Conservation (phyloP, 2,797 vertebrate species). For the Silurus lanzhouensis region DNA sequence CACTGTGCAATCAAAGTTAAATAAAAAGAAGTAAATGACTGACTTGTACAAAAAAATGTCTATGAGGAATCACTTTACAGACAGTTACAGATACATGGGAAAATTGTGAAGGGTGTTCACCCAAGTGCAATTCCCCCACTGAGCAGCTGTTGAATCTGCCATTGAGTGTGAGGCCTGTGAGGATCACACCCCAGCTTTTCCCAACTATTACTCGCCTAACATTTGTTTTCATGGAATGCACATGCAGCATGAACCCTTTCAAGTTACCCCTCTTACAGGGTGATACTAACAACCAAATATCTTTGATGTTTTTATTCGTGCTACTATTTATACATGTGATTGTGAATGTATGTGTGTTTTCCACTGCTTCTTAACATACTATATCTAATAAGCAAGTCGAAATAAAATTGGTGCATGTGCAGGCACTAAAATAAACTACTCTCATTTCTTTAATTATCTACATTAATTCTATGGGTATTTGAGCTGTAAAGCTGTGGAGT, state of each 20-base stretch:
- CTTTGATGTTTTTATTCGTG: neutral
- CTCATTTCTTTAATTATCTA: neutral
- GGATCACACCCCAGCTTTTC: conserved; percentile 29
- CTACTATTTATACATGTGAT: neutral
- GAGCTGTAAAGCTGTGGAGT: neutral
- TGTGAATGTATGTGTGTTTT: neutral
- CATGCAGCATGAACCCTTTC: conserved; percentile 2
- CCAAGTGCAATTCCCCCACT: neutral
- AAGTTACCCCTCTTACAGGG: neutral
- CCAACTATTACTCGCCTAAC: conserved; percentile 35
- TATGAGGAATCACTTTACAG: neutral
- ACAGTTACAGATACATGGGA: conserved; percentile 14
- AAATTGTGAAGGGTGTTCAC: conserved; percentile 21
- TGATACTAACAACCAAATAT: neutral
- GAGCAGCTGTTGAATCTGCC: conserved; percentile 46
- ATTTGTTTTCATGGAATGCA: conserved; percentile 44
- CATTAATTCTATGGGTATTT: neutral
- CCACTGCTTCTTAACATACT: neutral
- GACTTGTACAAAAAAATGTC: neutral
- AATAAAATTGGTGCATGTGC: neutral
- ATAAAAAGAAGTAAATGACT: conserved; percentile 22
- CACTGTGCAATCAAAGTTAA: too few species aligned
- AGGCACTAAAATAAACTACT: neutral
- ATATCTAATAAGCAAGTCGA: neutral
- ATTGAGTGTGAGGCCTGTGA: conserved; percentile 23